phyloP scores from a whole-genome alignment of 2,113 vertebrate genomes.

The Octodon degus region DNA sequence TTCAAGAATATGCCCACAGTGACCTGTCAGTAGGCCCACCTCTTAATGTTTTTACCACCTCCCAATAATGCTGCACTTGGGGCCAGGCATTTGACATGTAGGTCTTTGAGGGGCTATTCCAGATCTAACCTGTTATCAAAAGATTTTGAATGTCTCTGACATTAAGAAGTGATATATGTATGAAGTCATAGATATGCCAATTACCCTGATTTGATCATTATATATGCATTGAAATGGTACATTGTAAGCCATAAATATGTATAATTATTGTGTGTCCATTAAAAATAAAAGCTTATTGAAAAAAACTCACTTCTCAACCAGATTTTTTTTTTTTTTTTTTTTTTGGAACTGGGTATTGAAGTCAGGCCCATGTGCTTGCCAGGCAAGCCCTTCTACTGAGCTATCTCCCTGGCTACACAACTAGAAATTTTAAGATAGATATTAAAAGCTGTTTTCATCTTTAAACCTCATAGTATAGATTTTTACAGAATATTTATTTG shows the following conservation, averaged over 20 bases:
- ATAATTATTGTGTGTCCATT: neutral
- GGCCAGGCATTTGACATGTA: neutral
- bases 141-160: neutral
- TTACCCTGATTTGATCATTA: neutral
- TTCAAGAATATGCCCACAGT: neutral
- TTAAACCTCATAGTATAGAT: neutral
- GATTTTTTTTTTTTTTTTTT: no score
- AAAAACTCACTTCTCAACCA: no score
- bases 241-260: neutral
- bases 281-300: neutral
- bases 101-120: neutral
- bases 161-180: neutral
- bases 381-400: no score
- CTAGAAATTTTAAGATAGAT: neutral
- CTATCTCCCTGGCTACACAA: neutral
- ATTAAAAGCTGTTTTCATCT: slow-evolving; percentile 29
- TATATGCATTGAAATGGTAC: neutral
- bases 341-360: neutral
- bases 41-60: neutral
- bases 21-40: neutral
- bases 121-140: neutral
- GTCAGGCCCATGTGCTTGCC: no score
- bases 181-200: neutral
- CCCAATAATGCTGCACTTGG: neutral
- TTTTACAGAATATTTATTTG: slow-evolving; percentile 4